Evolutionary conservation across 2,888 invertebrate genomes (phyloP).

Genomic region (Gibbula magus): DNA sequence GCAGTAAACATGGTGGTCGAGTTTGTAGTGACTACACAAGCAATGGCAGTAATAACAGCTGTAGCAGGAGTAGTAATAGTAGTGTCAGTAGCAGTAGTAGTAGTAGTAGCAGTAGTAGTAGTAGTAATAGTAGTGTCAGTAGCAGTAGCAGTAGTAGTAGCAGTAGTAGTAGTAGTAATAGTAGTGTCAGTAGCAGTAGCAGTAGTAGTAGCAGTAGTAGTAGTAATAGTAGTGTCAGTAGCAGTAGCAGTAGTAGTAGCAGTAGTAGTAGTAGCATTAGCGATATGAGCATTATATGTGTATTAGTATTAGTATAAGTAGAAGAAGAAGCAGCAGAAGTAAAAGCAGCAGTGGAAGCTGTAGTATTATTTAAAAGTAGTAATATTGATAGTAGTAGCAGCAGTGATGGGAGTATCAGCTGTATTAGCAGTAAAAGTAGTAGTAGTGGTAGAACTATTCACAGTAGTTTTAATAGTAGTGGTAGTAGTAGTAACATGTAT

Average conservation of each 20-base stretch:
- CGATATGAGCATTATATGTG: background rate
- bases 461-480: background rate
- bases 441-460: too few relatives aligned
- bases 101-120: background rate
- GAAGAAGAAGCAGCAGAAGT: background rate
- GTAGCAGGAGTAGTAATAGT: background rate
- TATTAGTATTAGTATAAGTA: too few relatives aligned
- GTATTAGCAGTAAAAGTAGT: constrained; percentile 22
- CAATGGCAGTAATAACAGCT: background rate
- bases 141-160: background rate
- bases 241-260: constrained; percentile 24
- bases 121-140: background rate
- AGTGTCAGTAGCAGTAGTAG: background rate
- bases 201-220: constrained; percentile 26
- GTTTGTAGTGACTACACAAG: background rate
- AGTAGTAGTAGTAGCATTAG: constrained; percentile 24
- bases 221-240: constrained; percentile 13
- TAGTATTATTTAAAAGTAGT: constrained; percentile 6
- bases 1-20: background rate
- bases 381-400: constrained; percentile 25
- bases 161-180: constrained; percentile 22
- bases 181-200: constrained; percentile 4
- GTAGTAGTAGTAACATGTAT: constrained; percentile 5
- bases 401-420: constrained; percentile 7
- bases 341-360: constrained; percentile 22